Evolutionary conservation across 1,140 invertebrate species (phyloP), one percentile per base, ranked within the genome.

Genomic region (Drosophila ambigua): DNA sequence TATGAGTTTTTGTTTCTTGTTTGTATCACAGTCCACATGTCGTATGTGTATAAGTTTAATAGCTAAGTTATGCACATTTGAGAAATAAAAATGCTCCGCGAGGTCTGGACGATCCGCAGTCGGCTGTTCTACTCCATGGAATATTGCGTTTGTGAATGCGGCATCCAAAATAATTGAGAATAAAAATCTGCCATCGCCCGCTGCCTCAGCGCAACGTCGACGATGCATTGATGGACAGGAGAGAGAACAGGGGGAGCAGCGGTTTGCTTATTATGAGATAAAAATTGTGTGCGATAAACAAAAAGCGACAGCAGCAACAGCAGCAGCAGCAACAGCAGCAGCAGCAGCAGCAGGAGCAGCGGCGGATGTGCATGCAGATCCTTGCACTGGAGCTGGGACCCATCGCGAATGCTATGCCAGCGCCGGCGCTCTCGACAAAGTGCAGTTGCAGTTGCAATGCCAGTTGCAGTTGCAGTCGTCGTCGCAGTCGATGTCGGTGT

Each of bases 241-340:
- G 61, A 59, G 69, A 46, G 46, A 59, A 62, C 41, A 63, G 57
- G 65, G 39, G 72, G 23, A 60, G 54, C 51, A 65, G 53, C 68
- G 62, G 72, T 69, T 72, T 79, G 78, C 89, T 91, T 91, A 91
- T 89, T 91, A 91, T 91, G 75, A 85, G 77, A 80, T 91, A 84
- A 90, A 90, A 91, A 85, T 85, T 61, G 59, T 81, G 63, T 76
- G 55, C 63, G 75, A 75, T 85, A 74, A 84, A 85, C 74, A 89
- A 90, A 79, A 88, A 62, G 71, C 73, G 72, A 59, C 59, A 71
- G 62, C 67, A 51, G 43, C 62, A 41, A 55, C 43, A 51, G 43
- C 62, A 41, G 60, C 43, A 51, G 43, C 62, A 41, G 60, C 43
- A 51, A 23, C 57, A 11, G 23, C 11, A 20, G 13, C 67, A 39